A percentile compares a stretch with the other conserved stretches of the same genome.
Conservation (phyloP, 30 jellyfish, hydroid and myxozoan species). For the Morbakka virulenta region DNA sequence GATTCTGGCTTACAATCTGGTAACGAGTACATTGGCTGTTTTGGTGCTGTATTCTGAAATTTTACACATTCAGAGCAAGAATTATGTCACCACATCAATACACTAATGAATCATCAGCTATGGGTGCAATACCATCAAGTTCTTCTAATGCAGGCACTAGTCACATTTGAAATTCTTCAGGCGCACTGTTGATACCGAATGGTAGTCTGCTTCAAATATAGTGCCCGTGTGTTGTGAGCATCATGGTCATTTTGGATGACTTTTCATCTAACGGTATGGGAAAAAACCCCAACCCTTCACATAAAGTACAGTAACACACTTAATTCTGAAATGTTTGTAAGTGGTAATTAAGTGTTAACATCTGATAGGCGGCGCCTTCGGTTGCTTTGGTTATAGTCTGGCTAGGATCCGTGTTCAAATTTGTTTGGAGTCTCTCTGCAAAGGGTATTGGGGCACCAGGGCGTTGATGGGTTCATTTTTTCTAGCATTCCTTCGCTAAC, state of each 20-base stretch:
- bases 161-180: background rate
- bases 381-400: constrained; percentile 12
- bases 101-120: constrained; percentile 21
- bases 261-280: background rate
- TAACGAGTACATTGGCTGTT: background rate
- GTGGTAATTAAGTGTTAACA: constrained; percentile 19
- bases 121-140: constrained; percentile 15
- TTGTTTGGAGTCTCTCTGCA: constrained; percentile 24
- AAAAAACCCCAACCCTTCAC: background rate
- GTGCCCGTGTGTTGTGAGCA: background rate
- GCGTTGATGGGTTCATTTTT: too few species aligned
- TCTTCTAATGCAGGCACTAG: background rate
- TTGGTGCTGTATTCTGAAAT: constrained; percentile 11
- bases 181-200: background rate
- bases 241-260: background rate
- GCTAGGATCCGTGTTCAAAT: constrained; percentile 11
- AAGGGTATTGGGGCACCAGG: background rate
- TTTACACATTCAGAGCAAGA: constrained; percentile 11
- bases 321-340: background rate
- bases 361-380: constrained; percentile 4
- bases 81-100: constrained; percentile 1
- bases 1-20: too few species aligned
- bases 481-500: too few species aligned
- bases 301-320: background rate
- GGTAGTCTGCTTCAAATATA: background rate